phyloP scores from a whole-genome alignment of 2,888 invertebrate genomes.

The Ectemnius continuus region DNA sequence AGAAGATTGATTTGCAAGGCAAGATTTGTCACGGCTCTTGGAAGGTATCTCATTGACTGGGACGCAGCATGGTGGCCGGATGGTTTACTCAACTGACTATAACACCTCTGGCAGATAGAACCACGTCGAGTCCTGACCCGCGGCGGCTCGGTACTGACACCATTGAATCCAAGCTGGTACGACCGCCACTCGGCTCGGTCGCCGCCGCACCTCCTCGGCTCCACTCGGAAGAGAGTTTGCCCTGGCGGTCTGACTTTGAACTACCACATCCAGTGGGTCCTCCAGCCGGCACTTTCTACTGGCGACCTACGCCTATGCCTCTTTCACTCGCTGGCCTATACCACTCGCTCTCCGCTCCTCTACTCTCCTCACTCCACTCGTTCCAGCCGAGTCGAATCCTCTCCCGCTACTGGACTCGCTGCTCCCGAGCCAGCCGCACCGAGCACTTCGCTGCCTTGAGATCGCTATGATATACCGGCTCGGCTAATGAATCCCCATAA shows the following conservation, averaged over 20 bases:
- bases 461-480: constrained; percentile 70
- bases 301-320: constrained; percentile 18
- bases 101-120: constrained; percentile 27
- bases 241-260: constrained; percentile 19
- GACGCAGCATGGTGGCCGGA: constrained; percentile 15
- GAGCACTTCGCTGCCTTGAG: constrained; percentile 28
- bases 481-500: constrained; percentile 71
- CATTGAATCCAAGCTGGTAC: constrained; percentile 69
- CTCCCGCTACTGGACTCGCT: constrained; percentile 5
- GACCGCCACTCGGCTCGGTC: constrained; percentile 65
- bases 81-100: constrained; percentile 17
- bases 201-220: constrained; percentile 55
- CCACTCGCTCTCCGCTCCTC: constrained; percentile 19
- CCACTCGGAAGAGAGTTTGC: constrained; percentile 57
- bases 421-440: neutral
- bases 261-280: constrained; percentile 12
- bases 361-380: constrained; percentile 28
- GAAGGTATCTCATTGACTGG: neutral
- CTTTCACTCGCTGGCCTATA: constrained; percentile 8
- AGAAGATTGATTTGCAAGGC: neutral
- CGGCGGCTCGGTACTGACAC: constrained; percentile 75
- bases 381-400: neutral
- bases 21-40: neutral
- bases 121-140: constrained; percentile 74
- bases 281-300: constrained; percentile 29